Evolutionary conservation across 2,113 vertebrate genomes (phyloP).

Genomic region (Chunga burmeisteri): DNA sequence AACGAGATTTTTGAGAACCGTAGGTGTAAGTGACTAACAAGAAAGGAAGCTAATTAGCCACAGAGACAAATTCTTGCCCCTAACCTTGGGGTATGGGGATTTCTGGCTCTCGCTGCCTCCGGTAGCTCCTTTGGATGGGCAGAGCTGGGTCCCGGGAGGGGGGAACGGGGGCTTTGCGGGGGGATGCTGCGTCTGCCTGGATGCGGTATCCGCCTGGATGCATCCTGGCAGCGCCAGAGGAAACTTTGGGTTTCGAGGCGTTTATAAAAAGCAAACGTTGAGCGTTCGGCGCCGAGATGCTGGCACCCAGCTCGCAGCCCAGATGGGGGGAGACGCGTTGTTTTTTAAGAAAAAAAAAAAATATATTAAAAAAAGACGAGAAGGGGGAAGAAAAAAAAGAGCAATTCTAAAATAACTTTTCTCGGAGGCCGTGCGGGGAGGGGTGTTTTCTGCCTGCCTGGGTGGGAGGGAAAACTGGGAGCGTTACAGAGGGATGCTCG

Average conservation of each 20-base stretch:
- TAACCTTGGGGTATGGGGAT: neutral
- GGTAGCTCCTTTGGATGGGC: neutral
- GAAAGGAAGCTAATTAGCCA: constrained; percentile 65
- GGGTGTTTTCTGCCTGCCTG: constrained; percentile 1
- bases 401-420: constrained; percentile 48
- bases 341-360: neutral
- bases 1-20: constrained; percentile 54
- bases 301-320: constrained; percentile 42
- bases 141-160: neutral
- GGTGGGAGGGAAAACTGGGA: constrained; percentile 1
- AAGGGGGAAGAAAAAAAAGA: neutral
- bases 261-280: constrained; percentile 9
- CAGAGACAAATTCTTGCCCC: constrained; percentile 29
- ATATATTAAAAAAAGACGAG: neutral
- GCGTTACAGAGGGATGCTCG: neutral
- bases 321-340: constrained; percentile 46
- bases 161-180: neutral
- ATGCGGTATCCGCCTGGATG: neutral
- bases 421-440: neutral
- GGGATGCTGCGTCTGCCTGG: neutral
- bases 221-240: neutral
- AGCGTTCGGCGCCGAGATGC: neutral
- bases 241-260: neutral
- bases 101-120: neutral
- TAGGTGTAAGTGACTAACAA: constrained; percentile 48